Conservation (phyloP, 2,797 vertebrate species). For the Hippocampus kuda region DNA sequence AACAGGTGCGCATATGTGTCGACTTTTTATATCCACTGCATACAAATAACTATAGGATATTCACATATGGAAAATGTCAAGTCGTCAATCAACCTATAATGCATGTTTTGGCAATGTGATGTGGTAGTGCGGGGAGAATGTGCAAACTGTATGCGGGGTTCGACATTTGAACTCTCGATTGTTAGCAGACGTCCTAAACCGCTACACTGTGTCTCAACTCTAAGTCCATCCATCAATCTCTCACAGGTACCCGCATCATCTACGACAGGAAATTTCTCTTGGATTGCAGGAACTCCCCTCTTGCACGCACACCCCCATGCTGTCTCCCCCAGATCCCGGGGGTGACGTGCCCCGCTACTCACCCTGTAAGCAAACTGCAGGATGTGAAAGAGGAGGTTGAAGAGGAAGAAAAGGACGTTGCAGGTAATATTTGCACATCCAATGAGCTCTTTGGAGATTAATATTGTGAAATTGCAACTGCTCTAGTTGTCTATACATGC, state of each 20-base stretch:
- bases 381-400: slow-evolving; percentile 80
- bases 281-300: slow-evolving; percentile 85
- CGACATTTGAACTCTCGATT: not conserved
- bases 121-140: not conserved
- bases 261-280: slow-evolving; percentile 89
- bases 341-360: slow-evolving; percentile 74
- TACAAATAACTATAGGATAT: too few species aligned
- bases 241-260: slow-evolving; percentile 84
- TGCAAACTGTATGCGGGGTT: not conserved
- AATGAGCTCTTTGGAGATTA: not conserved
- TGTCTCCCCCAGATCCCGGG: slow-evolving; percentile 85
- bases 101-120: not conserved
- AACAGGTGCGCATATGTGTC: too few species aligned
- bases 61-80: not conserved
- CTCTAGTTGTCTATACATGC: not conserved
- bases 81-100: not conserved
- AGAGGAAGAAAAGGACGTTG: slow-evolving; percentile 77
- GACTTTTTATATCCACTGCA: too few species aligned
- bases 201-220: not conserved
- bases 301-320: slow-evolving; percentile 78
- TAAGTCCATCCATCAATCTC: not conserved
- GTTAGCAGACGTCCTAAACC: not conserved
- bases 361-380: slow-evolving; percentile 76
- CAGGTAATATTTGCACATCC: slow-evolving; percentile 62
- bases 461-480: not conserved